Evolutionary conservation across 2,888 invertebrate genomes (phyloP).

Genomic region (Hydraecia micacea): DNA sequence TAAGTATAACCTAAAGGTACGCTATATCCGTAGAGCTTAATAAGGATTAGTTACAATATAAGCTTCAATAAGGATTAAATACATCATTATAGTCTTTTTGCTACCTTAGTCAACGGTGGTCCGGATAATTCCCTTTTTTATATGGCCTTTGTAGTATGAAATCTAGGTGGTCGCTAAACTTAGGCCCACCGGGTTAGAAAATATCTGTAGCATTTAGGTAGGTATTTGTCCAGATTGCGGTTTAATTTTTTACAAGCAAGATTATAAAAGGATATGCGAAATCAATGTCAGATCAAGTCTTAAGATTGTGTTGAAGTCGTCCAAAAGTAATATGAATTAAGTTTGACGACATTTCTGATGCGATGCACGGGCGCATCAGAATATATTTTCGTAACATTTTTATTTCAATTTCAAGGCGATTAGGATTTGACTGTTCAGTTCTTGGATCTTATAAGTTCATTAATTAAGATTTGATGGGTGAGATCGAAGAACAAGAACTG

Average conservation of each 20-base stretch:
- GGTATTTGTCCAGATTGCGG: constrained; percentile 63
- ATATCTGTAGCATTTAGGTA: constrained; percentile 70
- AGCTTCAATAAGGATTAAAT: constrained; percentile 22
- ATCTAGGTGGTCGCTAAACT: constrained; percentile 67
- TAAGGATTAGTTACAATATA: constrained; percentile 30
- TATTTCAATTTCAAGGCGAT: constrained; percentile 19
- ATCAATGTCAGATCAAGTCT: constrained; percentile 49
- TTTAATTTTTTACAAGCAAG: constrained; percentile 62
- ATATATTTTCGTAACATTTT: neutral
- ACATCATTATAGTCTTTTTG: constrained; percentile 43
- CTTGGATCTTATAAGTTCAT: constrained; percentile 17
- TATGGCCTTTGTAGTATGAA: constrained; percentile 62
- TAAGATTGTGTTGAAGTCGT: constrained; percentile 52
- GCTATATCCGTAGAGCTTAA: neutral
- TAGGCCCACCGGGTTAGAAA: constrained; percentile 70
- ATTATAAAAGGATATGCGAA: constrained; percentile 49
- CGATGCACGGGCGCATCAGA: neutral
- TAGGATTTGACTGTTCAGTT: constrained; percentile 13
- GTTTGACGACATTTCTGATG: constrained; percentile 33
- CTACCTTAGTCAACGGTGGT: constrained; percentile 62
- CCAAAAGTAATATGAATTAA: constrained; percentile 49
- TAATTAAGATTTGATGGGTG: neutral
- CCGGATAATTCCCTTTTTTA: constrained; percentile 73
- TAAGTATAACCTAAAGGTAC: neutral
- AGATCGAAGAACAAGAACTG: neutral